Base-by-base conservation (phyloP, 2,888 invertebrate species). In the Hyalella azteca region DNA sequence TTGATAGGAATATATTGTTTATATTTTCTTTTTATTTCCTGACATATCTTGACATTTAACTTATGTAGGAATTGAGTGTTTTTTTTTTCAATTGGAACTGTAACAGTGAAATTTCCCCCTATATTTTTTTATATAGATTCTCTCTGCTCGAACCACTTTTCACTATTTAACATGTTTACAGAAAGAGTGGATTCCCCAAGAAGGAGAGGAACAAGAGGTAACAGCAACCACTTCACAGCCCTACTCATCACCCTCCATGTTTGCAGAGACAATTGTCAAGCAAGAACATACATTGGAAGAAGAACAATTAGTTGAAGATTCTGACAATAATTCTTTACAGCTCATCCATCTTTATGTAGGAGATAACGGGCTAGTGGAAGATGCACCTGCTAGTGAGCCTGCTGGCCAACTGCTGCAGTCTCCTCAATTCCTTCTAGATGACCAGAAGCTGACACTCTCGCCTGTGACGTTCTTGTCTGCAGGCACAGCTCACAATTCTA, bases 101-200 rank as follows among this genome's bases (percentile, higher is more conserved):
- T n/a, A n/a, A n/a, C n/a, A n/a, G n/a, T n/a, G n/a, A n/a, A n/a
- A n/a, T n/a, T n/a, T n/a, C n/a, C n/a, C n/a, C n/a, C n/a, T n/a
- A n/a, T n/a, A n/a, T n/a, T n/a, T n/a, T n/a, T n/a, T n/a, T n/a
- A n/a, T n/a, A n/a, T n/a, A n/a, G n/a, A n/a, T n/a, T n/a, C n/a
- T n/a, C n/a, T n/a, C n/a, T n/a, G n/a, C n/a, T n/a, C n/a, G n/a
- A n/a, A n/a, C n/a, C n/a, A n/a, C n/a, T n/a, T n/a, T n/a, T n/a
- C 7, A 26, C 54, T 26, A 5, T 26, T 26, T 54, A 11, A 26
- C 26, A 29, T 54, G 4, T 4, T 66, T 36, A 15, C 66, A 66
- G 66, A 36, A 66, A 66, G 66, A 66, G 66, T 66, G 66, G 66
- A 36, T 66, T 13, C 36, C 66, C n/a, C 66, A 32, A 66, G 66